These are phyloP conservation scores for Parnassius apollo DNA, from an alignment of 2,888 invertebrate species.

Conservation along the genomic window DNA sequence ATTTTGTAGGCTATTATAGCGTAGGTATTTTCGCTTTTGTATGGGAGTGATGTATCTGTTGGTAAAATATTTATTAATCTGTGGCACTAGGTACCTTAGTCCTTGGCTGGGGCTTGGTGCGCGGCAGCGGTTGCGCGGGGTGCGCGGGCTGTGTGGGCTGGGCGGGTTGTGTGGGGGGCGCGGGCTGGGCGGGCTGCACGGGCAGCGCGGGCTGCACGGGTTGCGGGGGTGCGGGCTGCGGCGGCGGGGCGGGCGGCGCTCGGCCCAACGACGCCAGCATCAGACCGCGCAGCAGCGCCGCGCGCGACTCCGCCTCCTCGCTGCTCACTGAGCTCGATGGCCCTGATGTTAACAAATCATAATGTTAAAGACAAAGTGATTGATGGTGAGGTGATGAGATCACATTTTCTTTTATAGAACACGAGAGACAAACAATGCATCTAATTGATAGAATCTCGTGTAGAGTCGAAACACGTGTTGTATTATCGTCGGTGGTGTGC, in stretches of 20 bases:
- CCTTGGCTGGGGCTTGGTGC: slow-evolving; percentile 67
- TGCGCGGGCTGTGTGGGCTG: slow-evolving; percentile 30
- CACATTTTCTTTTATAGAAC: too few species aligned
- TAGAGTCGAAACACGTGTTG: too few species aligned
- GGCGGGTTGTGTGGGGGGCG: slow-evolving; percentile 37
- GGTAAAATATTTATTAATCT: too few species aligned
- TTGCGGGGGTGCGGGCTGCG: slow-evolving; percentile 36
- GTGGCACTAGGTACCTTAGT: slow-evolving; percentile 51
- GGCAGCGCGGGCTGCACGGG: slow-evolving; percentile 38
- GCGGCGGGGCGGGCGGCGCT: slow-evolving; percentile 46
- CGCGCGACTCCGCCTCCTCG: slow-evolving; percentile 61
- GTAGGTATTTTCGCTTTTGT: too few species aligned
- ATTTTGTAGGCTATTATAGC: too few species aligned
- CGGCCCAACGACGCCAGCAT: slow-evolving; percentile 72
- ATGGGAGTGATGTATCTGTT: too few species aligned
- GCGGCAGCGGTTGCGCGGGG: slow-evolving; percentile 42
- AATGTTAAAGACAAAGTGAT: not conserved
- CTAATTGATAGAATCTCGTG: too few species aligned
- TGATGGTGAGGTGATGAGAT: not conserved
- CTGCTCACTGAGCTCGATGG: slow-evolving; percentile 38
- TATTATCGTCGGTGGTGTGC: too few species aligned
- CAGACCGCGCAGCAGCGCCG: slow-evolving; percentile 68
- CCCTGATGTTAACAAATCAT: not conserved
- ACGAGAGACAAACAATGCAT: too few species aligned
- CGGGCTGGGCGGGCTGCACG: slow-evolving; percentile 27